Evolutionary conservation across 2,888 invertebrate genomes (phyloP).

Genomic region (Rhogogaster chlorosoma): DNA sequence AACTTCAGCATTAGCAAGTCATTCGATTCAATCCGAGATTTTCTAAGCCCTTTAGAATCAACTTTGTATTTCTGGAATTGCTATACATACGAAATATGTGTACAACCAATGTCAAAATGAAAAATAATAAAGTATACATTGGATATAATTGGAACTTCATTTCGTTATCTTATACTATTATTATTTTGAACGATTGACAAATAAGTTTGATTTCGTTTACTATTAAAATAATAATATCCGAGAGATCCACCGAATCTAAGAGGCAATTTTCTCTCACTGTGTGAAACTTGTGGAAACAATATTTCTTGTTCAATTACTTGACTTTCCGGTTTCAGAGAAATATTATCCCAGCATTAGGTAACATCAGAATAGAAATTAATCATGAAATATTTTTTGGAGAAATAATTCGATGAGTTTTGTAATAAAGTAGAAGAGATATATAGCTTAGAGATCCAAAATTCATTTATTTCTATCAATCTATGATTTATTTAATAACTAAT

Average conservation of each 20-base stretch:
- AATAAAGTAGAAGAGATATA: background rate
- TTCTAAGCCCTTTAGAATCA: background rate
- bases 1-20: background rate
- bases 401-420: background rate
- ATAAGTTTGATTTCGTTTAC: background rate
- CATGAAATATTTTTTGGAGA: background rate
- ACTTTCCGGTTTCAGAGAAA: background rate
- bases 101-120: background rate
- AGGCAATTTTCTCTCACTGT: background rate
- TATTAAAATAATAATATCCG: background rate
- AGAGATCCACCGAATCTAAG: constrained; percentile 6
- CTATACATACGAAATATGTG: background rate
- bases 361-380: background rate
- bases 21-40: background rate
- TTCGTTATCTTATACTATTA: background rate
- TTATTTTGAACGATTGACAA: background rate
- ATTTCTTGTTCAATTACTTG: background rate
- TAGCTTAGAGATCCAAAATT: constrained; percentile 25
- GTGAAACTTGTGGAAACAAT: background rate
- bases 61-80: background rate
- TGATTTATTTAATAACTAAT: constrained; percentile 9
- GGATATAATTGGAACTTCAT: background rate
- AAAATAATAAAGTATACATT: background rate
- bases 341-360: background rate
- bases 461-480: constrained; percentile 33